Base-by-base conservation (phyloP, 2,888 invertebrate species). In the Dichetophora obliterata region DNA sequence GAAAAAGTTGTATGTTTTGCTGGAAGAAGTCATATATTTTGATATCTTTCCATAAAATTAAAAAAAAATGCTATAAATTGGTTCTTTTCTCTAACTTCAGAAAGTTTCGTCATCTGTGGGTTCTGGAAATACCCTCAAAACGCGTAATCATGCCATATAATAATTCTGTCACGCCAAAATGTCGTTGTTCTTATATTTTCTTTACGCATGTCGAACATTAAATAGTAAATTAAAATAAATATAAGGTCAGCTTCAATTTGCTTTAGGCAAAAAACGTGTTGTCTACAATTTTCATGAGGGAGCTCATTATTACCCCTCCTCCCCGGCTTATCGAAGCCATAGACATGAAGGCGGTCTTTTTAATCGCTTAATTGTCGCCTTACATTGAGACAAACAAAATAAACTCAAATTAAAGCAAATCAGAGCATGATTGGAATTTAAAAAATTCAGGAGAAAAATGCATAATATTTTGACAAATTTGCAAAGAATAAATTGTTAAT, bases 121-220 rank as follows among this genome's bases (percentile, higher is more conserved):
- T n/a, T n/a, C n/a, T n/a, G n/a, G n/a, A n/a, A n/a, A 5, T 31
- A 31, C 31, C 31, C 31, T 5, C 31, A 3, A 31, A 31, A 31
- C 5, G 31, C 43, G 6, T 43, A 43, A 43, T 43, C 11, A 43
- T 43, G 43, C 2, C 43, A 11, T 43, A 43, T 2, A 43, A 11
- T 14, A 11, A 43, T 22, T 50, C 19, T 48, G 68, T 50, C 24
- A n/a, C 68, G 22, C 27, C 48, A 8, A 50, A 43, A 24, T 24
- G 22, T 68, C 24, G 43, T 24, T 24, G 27, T 59, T 59, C 22
- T 31, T 22, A 59, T 37, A 8, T 11, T 43, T 43, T 59, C 27
- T 59, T 59, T 43, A 68, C 68, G 34, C 68, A 68, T 68, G 68
- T 50, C 16, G 27, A 68, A 71, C 70, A 71, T 57, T 34, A 71